Evolutionary conservation across 2,113 vertebrate genomes (phyloP), one percentile per base, ranked within the genome.

Genomic region (Gila orcuttii): DNA sequence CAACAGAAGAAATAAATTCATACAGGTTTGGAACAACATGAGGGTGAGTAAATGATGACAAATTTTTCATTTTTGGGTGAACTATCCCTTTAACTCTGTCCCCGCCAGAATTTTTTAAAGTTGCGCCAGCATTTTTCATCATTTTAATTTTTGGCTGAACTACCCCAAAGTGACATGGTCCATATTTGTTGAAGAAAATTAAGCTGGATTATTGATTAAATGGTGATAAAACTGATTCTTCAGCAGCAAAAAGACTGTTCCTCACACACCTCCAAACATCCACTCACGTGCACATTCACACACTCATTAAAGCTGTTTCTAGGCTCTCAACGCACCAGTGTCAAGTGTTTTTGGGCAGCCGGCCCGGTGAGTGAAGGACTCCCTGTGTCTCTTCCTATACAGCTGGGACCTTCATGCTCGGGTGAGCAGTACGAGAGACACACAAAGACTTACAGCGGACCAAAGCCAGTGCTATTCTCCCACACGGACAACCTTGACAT

Each of bases 361-460:
- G 3, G 78, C 85, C 85, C 78, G 33, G 50, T 69, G 6, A 39
- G 60, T 55, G 60, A 78, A 80, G 21, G 25, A 62, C 74, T 86
- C 85, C 79, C 86, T 82, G 85, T 64, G n/a, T 75, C 28, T 0
- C 28, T 73, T 42, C 85, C 36, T 77, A 45, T 74, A 86, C 85
- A 86, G 92, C 87, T 21, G 88, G 78, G 90, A 85, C 83, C 75
- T 86, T 88, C 60, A 85, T 86, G 87, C 86, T 77, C 84, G 52
- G 77, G 86, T 91, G 88, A 91, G 89, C 87, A 75, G 25, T 75
- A 23, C 23, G 13, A 59, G 21, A 62, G 39, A 88, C 89, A 89
- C 83, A 90, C 82, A 87, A 52, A 84, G 80, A 87, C 83, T 78
- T 73, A 59, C 64, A 86, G 25, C 25, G 60, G 80, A 66, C 71